phyloP scores from a whole-genome alignment of 2,888 invertebrate genomes.

The Orthosia gothica region DNA sequence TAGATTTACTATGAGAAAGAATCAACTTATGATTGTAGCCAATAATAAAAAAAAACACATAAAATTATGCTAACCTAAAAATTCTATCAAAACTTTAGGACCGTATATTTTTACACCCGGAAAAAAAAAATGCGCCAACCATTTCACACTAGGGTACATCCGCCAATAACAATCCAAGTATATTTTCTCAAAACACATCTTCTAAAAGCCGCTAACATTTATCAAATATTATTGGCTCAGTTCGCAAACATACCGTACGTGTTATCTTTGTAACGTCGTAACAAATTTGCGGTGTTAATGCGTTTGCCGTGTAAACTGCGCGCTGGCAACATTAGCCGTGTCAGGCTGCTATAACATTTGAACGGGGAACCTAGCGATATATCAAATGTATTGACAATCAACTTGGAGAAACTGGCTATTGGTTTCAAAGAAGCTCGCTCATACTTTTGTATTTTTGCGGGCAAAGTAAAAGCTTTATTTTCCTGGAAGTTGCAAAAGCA shows the following conservation, averaged over 20 bases:
- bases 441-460: constrained; percentile 3
- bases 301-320: constrained; percentile 76
- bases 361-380: constrained; percentile 70
- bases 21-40: neutral
- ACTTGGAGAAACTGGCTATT: constrained; percentile 44
- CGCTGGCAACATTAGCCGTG: constrained; percentile 65
- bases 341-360: constrained; percentile 70
- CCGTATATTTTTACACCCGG: neutral
- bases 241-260: constrained; percentile 68
- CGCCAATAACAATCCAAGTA: constrained; percentile 32
- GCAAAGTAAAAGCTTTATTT: constrained; percentile 12
- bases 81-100: neutral
- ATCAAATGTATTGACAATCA: constrained; percentile 71
- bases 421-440: constrained; percentile 37
- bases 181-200: constrained; percentile 63
- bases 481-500: neutral
- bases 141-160: constrained; percentile 1
- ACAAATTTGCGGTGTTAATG: constrained; percentile 76
- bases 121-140: neutral
- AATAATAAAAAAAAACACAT: neutral
- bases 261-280: constrained; percentile 72
- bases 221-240: constrained; percentile 72
- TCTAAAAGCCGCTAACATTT: constrained; percentile 64
- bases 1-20: neutral
- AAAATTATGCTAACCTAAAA: too few relatives aligned